phyloP scores from a whole-genome alignment of 2,888 invertebrate species.

The Cryptocephalus primarius region DNA sequence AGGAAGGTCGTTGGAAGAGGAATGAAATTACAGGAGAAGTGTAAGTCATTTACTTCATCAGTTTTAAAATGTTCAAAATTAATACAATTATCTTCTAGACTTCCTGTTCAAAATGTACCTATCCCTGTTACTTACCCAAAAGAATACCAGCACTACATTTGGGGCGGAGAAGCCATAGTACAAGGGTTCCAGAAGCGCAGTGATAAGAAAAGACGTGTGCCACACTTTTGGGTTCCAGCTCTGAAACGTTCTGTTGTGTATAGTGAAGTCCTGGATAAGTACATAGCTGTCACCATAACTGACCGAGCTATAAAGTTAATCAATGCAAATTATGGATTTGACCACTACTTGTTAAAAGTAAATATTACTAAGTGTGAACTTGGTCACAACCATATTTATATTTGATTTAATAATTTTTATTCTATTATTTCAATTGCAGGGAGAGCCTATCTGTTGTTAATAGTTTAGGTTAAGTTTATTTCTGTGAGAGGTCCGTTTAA shows the following conservation, averaged over 20 bases:
- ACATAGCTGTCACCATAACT: constrained; percentile 76
- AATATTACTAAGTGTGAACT: constrained; percentile 2
- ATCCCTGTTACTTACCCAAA: constrained; percentile 67
- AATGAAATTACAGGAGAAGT: constrained; percentile 65
- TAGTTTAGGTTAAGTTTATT: no score
- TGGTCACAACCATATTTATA: no score
- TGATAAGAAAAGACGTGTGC: constrained; percentile 51
- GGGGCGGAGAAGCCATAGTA: constrained; percentile 94
- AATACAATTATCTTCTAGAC: constrained; percentile 29
- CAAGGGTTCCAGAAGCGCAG: constrained; percentile 71
- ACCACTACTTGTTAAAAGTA: constrained; percentile 84
- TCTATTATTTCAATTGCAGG: no score
- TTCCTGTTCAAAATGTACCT: constrained; percentile 63
- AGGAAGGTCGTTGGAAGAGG: constrained; percentile 60
- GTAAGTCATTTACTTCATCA: constrained; percentile 35
- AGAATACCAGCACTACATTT: constrained; percentile 76
- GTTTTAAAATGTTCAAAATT: constrained; percentile 1
- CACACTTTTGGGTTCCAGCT: constrained; percentile 81
- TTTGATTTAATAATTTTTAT: no score
- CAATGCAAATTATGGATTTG: constrained; percentile 85
- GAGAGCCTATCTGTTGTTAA: no score
- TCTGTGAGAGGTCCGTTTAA: no score
- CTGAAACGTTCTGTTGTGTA: constrained; percentile 72
- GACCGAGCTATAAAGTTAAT: constrained; percentile 73
- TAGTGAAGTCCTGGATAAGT: constrained; percentile 80